phyloP scores from a whole-genome alignment of 2,888 invertebrate genomes.

The Drosophila maculinotata region DNA sequence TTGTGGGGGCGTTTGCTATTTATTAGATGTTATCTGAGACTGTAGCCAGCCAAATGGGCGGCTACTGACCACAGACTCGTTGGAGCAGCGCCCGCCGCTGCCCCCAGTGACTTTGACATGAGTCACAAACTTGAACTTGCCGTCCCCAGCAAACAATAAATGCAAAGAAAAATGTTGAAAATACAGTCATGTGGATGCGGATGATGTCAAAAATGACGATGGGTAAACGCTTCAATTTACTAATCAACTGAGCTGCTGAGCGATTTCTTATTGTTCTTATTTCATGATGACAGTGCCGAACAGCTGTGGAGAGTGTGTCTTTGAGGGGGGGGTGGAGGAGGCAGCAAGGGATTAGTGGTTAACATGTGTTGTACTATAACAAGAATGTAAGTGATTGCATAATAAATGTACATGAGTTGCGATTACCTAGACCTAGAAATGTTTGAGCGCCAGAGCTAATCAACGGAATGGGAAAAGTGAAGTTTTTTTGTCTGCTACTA shows the following conservation, averaged over 20 bases:
- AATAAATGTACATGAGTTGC: conserved; percentile 6
- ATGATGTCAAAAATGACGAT: conserved; percentile 57
- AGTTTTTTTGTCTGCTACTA: background rate
- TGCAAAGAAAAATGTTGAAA: conserved; percentile 40
- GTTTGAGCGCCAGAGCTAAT: background rate
- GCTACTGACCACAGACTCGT: conserved; percentile 53
- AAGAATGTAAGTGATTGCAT: conserved; percentile 18
- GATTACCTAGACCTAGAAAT: background rate
- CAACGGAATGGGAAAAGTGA: too few species aligned
- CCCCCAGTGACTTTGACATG: conserved; percentile 50
- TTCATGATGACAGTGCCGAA: conserved; percentile 32
- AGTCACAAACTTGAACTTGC: conserved; percentile 79
- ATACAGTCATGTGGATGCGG: conserved; percentile 14
- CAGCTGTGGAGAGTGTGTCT: conserved; percentile 36
- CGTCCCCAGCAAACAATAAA: conserved; percentile 27
- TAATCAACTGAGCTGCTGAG: conserved; percentile 51
- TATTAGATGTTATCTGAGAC: conserved; percentile 71
- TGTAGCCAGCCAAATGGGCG: conserved; percentile 53
- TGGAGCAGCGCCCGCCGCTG: conserved; percentile 22
- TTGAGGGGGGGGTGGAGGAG: background rate
- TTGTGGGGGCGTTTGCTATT: conserved; percentile 46
- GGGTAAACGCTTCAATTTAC: conserved; percentile 52
- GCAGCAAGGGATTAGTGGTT: conserved; percentile 25
- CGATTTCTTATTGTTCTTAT: conserved; percentile 27
- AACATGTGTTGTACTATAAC: conserved; percentile 18